Conservation (phyloP, 1,140 invertebrate genomes). For the Galleria mellonella region DNA sequence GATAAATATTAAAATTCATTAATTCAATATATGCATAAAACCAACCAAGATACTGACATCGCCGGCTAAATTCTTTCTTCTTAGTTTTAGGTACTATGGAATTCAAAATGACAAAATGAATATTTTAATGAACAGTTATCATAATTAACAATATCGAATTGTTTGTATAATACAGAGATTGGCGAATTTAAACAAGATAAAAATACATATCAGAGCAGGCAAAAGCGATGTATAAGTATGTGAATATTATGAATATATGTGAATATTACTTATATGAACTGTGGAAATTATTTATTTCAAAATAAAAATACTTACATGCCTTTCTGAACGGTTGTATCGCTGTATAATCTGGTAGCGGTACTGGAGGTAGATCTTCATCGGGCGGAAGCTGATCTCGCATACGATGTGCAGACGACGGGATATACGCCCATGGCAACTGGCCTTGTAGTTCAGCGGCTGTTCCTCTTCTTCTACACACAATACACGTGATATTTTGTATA, state of each 20-base stretch:
- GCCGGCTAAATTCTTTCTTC: no score
- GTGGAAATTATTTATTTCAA: not conserved
- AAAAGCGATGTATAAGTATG: no score
- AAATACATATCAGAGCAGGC: no score
- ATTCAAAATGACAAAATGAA: not conserved
- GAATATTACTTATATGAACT: no score
- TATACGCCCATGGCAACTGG: slow-evolving; percentile 55
- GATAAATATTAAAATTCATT: not conserved
- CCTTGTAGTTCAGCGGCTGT: slow-evolving; percentile 40
- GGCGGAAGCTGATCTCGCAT: slow-evolving; percentile 50
- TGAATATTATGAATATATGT: no score
- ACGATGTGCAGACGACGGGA: slow-evolving; percentile 34
- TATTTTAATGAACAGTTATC: no score
- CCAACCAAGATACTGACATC: not conserved
- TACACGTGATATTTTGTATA: no score
- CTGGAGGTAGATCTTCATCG: slow-evolving; percentile 54
- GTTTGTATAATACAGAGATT: no score
- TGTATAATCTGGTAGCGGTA: slow-evolving; percentile 54
- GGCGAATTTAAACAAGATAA: no score
- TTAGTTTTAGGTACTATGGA: no score
- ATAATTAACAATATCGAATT: no score
- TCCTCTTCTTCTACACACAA: slow-evolving; percentile 20
- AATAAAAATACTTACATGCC: slow-evolving; percentile 34
- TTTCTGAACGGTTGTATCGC: slow-evolving; percentile 39
- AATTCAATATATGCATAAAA: not conserved